These are phyloP conservation scores for Dermatophagoides farinae DNA, from an alignment of 1,140 invertebrate species.

Conservation along the genomic window DNA sequence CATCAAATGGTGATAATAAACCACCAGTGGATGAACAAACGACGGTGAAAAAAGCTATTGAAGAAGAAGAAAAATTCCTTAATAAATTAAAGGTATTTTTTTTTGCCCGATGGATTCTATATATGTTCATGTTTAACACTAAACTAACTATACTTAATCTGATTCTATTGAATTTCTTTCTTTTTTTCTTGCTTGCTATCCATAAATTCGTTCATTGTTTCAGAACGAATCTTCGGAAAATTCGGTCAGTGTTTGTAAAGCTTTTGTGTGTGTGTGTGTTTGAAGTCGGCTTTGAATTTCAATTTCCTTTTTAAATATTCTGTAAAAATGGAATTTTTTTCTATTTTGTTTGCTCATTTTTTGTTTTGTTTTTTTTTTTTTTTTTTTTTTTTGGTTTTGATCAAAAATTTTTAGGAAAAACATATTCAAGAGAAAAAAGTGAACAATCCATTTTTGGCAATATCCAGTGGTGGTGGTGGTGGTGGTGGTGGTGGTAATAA, in stretches of 20 bases:
- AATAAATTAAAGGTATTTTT: conserved; percentile 71
- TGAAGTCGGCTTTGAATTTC: no score
- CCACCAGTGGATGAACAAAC: conserved; percentile 45
- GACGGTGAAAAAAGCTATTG: conserved; percentile 57
- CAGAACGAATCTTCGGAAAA: not conserved
- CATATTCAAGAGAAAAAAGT: conserved; percentile 27
- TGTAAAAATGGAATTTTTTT: not conserved
- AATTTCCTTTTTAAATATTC: no score
- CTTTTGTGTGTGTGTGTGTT: not conserved
- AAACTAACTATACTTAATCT: no score
- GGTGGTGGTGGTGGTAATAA: no score
- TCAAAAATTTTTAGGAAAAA: conserved; percentile 12
- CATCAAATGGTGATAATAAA: not conserved
- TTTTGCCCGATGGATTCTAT: no score
- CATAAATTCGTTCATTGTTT: not conserved
- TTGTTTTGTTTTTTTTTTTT: not conserved
- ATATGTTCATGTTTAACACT: no score
- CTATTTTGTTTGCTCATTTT: not conserved
- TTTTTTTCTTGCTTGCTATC: conserved; percentile 15
- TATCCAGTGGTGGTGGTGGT: not conserved
- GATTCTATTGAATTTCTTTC: no score
- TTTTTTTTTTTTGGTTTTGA: not conserved
- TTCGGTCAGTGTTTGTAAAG: not conserved
- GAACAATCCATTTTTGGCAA: conserved; percentile 6
- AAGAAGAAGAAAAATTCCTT: conserved; percentile 82